Evolutionary conservation across 2,888 invertebrate species (phyloP).

Genomic region (Drosophila neotestacea): DNA sequence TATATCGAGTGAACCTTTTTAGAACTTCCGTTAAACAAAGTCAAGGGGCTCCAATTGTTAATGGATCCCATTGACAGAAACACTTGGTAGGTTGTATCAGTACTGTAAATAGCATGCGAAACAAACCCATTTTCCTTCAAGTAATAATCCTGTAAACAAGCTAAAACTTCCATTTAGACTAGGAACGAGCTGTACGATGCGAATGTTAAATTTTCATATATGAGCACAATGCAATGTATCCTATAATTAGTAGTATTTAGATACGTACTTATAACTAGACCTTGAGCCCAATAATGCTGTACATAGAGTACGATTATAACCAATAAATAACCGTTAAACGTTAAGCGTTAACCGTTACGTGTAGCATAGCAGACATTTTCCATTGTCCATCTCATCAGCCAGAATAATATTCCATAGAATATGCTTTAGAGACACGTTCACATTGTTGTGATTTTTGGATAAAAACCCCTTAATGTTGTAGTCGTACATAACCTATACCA

Average conservation of each 20-base stretch:
- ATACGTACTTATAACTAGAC: slow-evolving; percentile 45
- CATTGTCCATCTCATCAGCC: slow-evolving; percentile 33
- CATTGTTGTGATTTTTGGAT: slow-evolving; percentile 64
- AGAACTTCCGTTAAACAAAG: slow-evolving; percentile 35
- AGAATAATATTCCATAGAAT: slow-evolving; percentile 29
- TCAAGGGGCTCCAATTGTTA: slow-evolving; percentile 50
- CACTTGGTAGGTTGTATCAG: slow-evolving; percentile 82
- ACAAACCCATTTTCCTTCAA: slow-evolving; percentile 6
- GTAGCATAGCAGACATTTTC: slow-evolving; percentile 13
- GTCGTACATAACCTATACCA: slow-evolving; percentile 27
- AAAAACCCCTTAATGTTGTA: slow-evolving; percentile 24
- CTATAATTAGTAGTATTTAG: slow-evolving; percentile 78
- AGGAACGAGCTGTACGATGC: slow-evolving; percentile 44
- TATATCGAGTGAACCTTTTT: slow-evolving; percentile 74
- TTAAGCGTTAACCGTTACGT: slow-evolving; percentile 30
- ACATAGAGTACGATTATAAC: slow-evolving; percentile 38
- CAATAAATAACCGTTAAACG: slow-evolving; percentile 30
- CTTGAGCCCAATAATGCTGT: slow-evolving; percentile 42
- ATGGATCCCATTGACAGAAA: slow-evolving; percentile 43
- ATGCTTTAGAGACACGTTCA: slow-evolving; percentile 62
- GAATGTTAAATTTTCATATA: slow-evolving; percentile 69
- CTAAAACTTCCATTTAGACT: slow-evolving; percentile 16
- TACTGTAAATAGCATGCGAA: slow-evolving; percentile 67
- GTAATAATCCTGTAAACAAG: slow-evolving; percentile 23
- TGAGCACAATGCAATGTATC: slow-evolving; percentile 84